phyloP scores from a whole-genome alignment of 2,888 invertebrate genomes.

The Hypsopygia costalis region DNA sequence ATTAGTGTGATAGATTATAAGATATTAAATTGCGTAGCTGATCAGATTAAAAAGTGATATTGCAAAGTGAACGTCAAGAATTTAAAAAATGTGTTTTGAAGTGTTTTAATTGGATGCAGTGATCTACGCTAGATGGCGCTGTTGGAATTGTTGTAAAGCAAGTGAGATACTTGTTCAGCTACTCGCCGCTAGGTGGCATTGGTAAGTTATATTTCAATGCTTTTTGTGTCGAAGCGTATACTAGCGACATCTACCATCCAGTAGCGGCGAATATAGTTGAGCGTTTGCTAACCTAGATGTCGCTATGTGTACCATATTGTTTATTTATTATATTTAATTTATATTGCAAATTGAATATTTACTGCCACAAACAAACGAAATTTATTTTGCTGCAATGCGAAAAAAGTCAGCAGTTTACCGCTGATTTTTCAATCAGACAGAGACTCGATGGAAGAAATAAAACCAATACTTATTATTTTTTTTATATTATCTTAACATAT shows the following conservation, averaged over 20 bases:
- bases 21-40: slow-evolving; percentile 40
- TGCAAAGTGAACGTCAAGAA: slow-evolving; percentile 18
- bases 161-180: slow-evolving; percentile 47
- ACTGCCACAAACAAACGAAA: no score
- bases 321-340: no score
- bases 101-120: slow-evolving; percentile 75
- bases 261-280: slow-evolving; percentile 28
- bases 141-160: slow-evolving; percentile 50
- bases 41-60: slow-evolving; percentile 45
- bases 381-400: no score
- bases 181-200: slow-evolving; percentile 54
- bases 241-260: slow-evolving; percentile 41
- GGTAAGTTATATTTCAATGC: slow-evolving; percentile 43
- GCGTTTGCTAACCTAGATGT: slow-evolving; percentile 33
- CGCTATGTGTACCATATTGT: slow-evolving; percentile 28
- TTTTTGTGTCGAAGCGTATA: neutral
- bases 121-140: slow-evolving; percentile 65
- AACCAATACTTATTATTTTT: no score
- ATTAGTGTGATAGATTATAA: slow-evolving; percentile 43
- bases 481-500: no score
- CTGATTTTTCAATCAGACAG: no score
- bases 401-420: no score
- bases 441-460: no score
- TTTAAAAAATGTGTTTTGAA: slow-evolving; percentile 35
- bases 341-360: no score